Evolutionary conservation across 2,888 invertebrate genomes (phyloP).

Genomic region (Trissonchulus latispiculum): DNA sequence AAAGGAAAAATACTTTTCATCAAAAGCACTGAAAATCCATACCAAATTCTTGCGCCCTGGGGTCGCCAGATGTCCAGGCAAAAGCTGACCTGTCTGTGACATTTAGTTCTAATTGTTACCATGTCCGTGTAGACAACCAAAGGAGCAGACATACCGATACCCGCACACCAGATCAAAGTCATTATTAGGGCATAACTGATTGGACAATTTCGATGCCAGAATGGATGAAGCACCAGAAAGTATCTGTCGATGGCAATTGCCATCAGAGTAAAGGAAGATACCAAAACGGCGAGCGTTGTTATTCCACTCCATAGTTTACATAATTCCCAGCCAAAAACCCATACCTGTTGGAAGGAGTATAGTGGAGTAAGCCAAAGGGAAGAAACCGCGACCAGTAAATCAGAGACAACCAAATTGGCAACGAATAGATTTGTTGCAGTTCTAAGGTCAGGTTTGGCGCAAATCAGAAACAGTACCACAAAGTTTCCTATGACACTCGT

Average conservation of each 20-base stretch:
- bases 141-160: not conserved
- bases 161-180: not conserved
- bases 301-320: not conserved
- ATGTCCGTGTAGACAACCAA: not conserved
- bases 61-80: not conserved
- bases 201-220: not conserved
- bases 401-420: constrained; percentile 84
- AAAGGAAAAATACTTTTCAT: constrained; percentile 15
- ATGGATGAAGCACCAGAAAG: constrained; percentile 10
- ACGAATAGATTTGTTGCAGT: constrained; percentile 96
- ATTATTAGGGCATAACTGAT: not conserved
- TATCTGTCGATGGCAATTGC: constrained; percentile 15
- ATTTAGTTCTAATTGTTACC: not conserved
- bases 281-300: not conserved
- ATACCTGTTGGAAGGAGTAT: constrained; percentile 59
- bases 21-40: not conserved
- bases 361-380: constrained; percentile 93
- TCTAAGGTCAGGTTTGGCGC: constrained; percentile 67
- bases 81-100: not conserved
- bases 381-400: constrained; percentile 78
- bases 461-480: not conserved
- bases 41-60: not conserved
- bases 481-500: not conserved
- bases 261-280: constrained; percentile 7
- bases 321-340: not conserved